Evolutionary conservation across 2,888 invertebrate genomes (phyloP).

Genomic region (Sycophila texana): DNA sequence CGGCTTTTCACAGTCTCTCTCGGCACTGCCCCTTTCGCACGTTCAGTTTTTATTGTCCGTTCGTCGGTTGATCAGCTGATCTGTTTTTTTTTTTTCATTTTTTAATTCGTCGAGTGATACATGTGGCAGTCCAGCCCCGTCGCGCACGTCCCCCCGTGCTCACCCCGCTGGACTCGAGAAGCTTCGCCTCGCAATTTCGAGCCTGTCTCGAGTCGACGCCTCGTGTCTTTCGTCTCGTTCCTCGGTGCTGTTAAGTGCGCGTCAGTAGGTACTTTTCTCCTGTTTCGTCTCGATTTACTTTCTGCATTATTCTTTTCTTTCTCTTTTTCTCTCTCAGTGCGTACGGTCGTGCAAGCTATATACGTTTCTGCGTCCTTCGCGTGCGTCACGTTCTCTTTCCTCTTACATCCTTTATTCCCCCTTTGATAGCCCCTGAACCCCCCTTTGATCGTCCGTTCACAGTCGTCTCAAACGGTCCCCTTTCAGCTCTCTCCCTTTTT

Average conservation of each 20-base stretch:
- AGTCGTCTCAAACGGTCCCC: not conserved
- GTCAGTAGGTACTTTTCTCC: slow-evolving; percentile 29
- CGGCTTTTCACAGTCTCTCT: slow-evolving; percentile 12
- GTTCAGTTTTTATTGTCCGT: slow-evolving; percentile 54
- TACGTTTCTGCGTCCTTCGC: slow-evolving; percentile 39
- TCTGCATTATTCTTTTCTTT: not conserved
- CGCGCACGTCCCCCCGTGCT: no score
- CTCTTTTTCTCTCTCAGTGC: not conserved
- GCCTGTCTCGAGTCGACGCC: no score
- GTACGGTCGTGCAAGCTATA: slow-evolving; percentile 13
- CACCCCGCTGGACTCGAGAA: no score
- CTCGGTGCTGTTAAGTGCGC: no score
- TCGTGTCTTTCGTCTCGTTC: no score
- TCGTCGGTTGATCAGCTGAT: slow-evolving; percentile 41
- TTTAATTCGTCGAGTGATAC: slow-evolving; percentile 17
- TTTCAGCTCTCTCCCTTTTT: not conserved
- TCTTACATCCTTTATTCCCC: slow-evolving; percentile 21
- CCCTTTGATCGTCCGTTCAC: not conserved
- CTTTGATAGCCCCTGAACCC: not conserved
- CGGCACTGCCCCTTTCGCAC: not conserved
- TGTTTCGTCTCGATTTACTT: slow-evolving; percentile 9
- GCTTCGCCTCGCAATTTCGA: not conserved
- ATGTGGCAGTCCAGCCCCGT: slow-evolving; percentile 43
- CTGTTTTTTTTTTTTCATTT: not conserved
- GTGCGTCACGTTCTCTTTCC: slow-evolving; percentile 49